A percentile compares a stretch with the other conserved stretches of the same genome.
These are phyloP conservation scores for Chrysaora quinquecirrha DNA, from an alignment of 30 jellyfish, hydroid and myxozoan genomes.

Conservation along the genomic window DNA sequence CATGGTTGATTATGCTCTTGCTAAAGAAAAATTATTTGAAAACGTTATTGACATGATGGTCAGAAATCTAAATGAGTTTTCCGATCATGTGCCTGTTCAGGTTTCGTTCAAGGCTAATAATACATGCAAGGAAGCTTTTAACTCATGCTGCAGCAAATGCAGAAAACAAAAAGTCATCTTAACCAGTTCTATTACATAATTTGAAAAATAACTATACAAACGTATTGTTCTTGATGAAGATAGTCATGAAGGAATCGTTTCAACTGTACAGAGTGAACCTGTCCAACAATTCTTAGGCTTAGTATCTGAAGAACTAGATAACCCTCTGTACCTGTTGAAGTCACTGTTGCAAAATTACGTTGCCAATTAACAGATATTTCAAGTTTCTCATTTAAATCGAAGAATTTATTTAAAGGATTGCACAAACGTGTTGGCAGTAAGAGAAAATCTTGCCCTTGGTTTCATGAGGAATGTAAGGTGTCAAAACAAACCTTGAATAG, in stretches of 20 bases:
- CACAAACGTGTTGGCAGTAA: too few species aligned
- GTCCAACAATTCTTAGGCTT: too few species aligned
- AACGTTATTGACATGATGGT: background rate
- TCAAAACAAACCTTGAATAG: too few species aligned
- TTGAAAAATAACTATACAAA: background rate
- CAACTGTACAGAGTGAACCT: too few species aligned
- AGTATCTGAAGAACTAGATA: background rate
- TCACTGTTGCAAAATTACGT: too few species aligned
- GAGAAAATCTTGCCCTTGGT: background rate
- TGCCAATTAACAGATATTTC: too few species aligned
- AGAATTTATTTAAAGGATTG: background rate
- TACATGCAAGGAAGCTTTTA: background rate
- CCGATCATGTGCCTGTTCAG: too few species aligned
- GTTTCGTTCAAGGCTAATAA: background rate
- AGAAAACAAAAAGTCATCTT: background rate
- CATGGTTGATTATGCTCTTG: too few species aligned
- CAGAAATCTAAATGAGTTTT: too few species aligned
- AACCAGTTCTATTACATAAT: too few species aligned
- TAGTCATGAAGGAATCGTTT: too few species aligned
- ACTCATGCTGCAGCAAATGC: too few species aligned
- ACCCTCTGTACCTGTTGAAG: background rate
- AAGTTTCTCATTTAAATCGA: background rate
- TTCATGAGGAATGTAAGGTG: background rate
- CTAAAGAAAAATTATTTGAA: background rate
- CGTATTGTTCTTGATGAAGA: background rate